Conservation (phyloP, 2,888 invertebrate genomes). For the Geotrupes spiniger region DNA sequence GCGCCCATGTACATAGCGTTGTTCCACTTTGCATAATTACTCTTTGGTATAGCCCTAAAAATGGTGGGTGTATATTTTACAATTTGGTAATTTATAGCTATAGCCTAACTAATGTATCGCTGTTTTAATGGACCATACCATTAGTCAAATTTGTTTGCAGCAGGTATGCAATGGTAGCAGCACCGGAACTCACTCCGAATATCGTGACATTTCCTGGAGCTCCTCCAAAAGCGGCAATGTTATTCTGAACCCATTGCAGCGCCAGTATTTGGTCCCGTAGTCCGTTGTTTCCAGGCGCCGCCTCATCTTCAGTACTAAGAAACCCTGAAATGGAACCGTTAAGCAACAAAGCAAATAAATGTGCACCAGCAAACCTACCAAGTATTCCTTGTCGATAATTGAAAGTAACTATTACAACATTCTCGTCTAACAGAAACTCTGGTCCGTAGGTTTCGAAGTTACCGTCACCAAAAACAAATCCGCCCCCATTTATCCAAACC, state of each 20-base stretch:
- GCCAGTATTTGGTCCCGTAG: background rate
- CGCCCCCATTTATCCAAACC: conserved; percentile 40
- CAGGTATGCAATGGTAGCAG: background rate
- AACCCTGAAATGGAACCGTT: background rate
- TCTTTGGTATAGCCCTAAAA: conserved; percentile 17
- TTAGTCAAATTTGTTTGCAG: background rate
- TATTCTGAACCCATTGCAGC: background rate
- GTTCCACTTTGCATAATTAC: conserved; percentile 20
- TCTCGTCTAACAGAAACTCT: conserved; percentile 37
- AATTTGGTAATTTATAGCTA: too few relatives aligned
- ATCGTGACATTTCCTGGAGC: background rate
- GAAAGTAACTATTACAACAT: conserved; percentile 36
- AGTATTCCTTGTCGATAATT: conserved; percentile 41
- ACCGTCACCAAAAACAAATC: conserved; percentile 32
- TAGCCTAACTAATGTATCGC: background rate
- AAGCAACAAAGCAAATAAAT: too few relatives aligned
- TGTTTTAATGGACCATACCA: too few relatives aligned
- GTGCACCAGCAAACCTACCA: conserved; percentile 24
- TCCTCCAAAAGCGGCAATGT: background rate
- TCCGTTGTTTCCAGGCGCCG: background rate
- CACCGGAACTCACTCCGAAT: background rate
- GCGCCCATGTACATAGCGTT: conserved; percentile 14
- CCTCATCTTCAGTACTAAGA: background rate
- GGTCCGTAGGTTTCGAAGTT: conserved; percentile 33
- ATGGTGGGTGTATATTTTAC: too few relatives aligned